phyloP scores from a whole-genome alignment of 2,113 vertebrate genomes.

The Clarias magur region DNA sequence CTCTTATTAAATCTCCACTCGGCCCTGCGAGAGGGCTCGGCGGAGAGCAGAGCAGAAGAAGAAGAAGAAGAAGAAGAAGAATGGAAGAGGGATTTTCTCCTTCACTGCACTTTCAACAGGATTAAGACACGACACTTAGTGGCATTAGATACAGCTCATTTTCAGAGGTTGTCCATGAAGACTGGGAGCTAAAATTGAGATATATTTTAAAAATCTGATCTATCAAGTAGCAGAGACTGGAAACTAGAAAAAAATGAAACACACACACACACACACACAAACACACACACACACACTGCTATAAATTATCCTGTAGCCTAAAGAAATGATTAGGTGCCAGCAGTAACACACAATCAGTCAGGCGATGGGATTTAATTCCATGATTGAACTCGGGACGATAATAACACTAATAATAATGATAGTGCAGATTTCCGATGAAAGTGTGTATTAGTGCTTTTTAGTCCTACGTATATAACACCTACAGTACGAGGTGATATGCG shows the following conservation, averaged over 20 bases:
- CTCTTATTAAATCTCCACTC: background rate
- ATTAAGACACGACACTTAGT: slow-evolving; percentile 70
- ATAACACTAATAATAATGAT: slow-evolving; percentile 5
- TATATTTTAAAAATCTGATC: background rate
- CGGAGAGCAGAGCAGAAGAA: slow-evolving; percentile 7
- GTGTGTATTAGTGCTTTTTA: background rate
- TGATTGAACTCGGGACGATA: background rate
- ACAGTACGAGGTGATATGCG: background rate
- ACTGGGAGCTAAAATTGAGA: background rate
- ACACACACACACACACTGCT: no score
- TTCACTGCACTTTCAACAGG: slow-evolving; percentile 66
- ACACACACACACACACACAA: background rate
- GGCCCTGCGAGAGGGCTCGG: background rate
- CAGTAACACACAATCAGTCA: background rate
- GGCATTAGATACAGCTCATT: slow-evolving; percentile 62
- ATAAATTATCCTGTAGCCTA: background rate
- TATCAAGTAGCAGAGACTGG: background rate
- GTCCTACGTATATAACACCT: background rate
- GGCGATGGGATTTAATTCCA: background rate
- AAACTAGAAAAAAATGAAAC: background rate
- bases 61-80: slow-evolving; percentile 62
- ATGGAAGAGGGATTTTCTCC: slow-evolving; percentile 66
- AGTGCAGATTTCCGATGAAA: slow-evolving; percentile 12
- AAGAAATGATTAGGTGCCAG: background rate
- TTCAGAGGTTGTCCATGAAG: background rate